Base-by-base conservation (phyloP, 2,797 vertebrate species). In the Schizopygopsis malacanthus region DNA sequence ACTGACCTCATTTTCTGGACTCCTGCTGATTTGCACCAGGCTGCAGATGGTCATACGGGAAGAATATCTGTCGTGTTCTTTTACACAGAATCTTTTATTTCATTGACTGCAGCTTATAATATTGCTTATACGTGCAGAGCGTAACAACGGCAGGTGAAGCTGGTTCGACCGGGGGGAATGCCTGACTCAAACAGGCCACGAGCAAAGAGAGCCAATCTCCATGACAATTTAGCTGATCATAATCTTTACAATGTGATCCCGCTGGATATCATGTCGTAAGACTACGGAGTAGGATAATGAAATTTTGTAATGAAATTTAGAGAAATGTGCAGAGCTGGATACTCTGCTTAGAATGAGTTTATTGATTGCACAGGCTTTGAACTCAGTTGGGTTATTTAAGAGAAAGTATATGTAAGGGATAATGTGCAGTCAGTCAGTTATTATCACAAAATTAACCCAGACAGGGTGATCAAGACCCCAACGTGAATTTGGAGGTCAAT, bases 1-100 rank as follows among this genome's bases (percentile, higher is more conserved):
- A 87, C 91, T 94, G 93, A 94, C 93, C 94, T 94, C 90, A 91
- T 94, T 94, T 93, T 91, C 88, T 88, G 25, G 39, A 88, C 90
- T 91, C 93, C 92, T 72, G 92, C 92, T 91, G 92, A 90, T 92
- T 86, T 81, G 52, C 33, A 90, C 87, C 90, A 76, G 78, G 76
- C 85, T 85, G 80, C 86, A 89, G 88, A 89, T 89, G 86, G 88
- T 83, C 80, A 81, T 59, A 71, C 43, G 16, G 81, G 70, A 71
- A 83, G 81, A 81, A 72, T 87, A 85, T 83, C 63, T 87, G 86
- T 85, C 63, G 54, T 87, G 69, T 85, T 87, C 50, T 79, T 85
- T 52, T 85, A 76, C 76, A 85, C 73, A 83, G 67, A 63, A 83
- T 89, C 84, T 83, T 85, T 81, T 83, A 84, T 89, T 87, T 85